Evolutionary conservation across 2,888 invertebrate species (phyloP).

Genomic region (Empis stercorea): DNA sequence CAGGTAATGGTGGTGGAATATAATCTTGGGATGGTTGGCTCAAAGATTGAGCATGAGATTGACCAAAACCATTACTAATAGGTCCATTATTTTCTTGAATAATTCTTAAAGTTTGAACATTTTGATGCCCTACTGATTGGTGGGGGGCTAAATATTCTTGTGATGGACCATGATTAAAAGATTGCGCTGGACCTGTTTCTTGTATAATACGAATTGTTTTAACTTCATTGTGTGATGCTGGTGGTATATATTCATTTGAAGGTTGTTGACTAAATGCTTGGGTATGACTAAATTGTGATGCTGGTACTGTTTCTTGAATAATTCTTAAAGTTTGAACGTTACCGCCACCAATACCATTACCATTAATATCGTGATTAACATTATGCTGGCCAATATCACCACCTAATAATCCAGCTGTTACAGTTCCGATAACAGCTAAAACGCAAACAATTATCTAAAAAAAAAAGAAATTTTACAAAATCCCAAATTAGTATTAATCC

Average conservation of each 20-base stretch:
- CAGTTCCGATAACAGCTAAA: constrained; percentile 2
- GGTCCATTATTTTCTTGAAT: background rate
- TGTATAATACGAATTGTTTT: background rate
- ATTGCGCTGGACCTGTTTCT: too few species aligned
- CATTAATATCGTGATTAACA: background rate
- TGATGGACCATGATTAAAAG: too few species aligned
- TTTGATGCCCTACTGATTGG: background rate
- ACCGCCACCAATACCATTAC: background rate
- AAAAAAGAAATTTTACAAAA: constrained; percentile 19
- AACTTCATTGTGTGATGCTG: background rate
- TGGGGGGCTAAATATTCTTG: background rate
- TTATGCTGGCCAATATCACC: background rate
- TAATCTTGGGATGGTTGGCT: background rate
- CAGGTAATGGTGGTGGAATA: background rate
- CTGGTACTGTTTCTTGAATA: background rate
- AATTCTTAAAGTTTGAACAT: background rate
- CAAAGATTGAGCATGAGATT: too few species aligned
- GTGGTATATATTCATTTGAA: background rate
- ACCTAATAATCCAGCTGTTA: constrained; percentile 1
- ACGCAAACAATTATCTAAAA: constrained; percentile 5
- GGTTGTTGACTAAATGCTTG: background rate
- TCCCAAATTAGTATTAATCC: constrained; percentile 18
- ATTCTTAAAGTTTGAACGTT: background rate
- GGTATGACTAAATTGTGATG: too few species aligned
- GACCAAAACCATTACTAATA: background rate